These are phyloP conservation scores for Scarus forsteni DNA, from an alignment of 2,797 vertebrate species.

Conservation along the genomic window DNA sequence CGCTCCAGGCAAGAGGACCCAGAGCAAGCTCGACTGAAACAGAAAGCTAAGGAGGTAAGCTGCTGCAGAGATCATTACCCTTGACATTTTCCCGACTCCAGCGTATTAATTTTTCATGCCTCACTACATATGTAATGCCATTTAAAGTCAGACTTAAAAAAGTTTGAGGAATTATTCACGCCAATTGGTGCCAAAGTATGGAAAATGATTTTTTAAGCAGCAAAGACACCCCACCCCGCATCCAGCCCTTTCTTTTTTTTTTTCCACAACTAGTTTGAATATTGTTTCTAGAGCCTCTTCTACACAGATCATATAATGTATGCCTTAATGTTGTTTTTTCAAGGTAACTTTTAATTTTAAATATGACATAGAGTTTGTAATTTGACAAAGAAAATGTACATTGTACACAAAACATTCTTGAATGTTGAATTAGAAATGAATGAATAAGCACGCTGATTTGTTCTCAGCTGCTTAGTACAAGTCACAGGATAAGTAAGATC, in stretches of 20 bases:
- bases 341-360: too few species aligned
- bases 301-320: not conserved
- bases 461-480: too few species aligned
- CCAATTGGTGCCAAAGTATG: constrained; percentile 92
- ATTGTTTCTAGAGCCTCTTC: constrained; percentile 18
- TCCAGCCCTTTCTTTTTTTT: constrained; percentile 4
- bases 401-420: too few species aligned
- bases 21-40: constrained; percentile 93
- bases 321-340: too few species aligned
- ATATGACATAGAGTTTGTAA: too few species aligned
- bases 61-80: constrained; percentile 92
- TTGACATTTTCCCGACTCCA: constrained; percentile 94
- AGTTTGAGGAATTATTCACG: constrained; percentile 93
- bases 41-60: constrained; percentile 96
- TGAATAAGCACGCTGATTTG: too few species aligned
- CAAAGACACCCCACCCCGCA: constrained; percentile 50
- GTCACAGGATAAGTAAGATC: too few species aligned
- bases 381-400: too few species aligned
- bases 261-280: constrained; percentile 25
- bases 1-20: constrained; percentile 96
- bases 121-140: constrained; percentile 95
- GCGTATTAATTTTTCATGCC: constrained; percentile 97
- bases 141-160: constrained; percentile 96
- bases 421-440: too few species aligned
- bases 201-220: constrained; percentile 82